Evolutionary conservation across 2,888 invertebrate species (phyloP), one percentile per base, ranked within the genome.

Genomic region (Stegana nigrithorax): DNA sequence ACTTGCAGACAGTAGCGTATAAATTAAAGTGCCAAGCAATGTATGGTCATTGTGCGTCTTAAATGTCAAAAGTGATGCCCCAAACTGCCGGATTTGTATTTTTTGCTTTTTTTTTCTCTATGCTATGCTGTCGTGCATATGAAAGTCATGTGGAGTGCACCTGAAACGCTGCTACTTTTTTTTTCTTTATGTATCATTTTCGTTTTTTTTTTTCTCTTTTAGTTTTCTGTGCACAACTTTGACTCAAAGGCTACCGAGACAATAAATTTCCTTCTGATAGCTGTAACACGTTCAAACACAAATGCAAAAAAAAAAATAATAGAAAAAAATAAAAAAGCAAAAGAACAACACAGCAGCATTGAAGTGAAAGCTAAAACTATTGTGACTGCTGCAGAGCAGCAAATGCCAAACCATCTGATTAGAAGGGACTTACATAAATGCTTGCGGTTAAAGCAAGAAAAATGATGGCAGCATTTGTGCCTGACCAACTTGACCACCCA

Each of bases 41-140:
- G 65, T 62, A 67, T 64, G 67, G 57, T 66, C 78, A 75, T 75
- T 75, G 80, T 79, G 70, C 80, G 70, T 76, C 75, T 76, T 76
- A 73, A 79, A 76, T 79, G 75, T 76, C 80, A 76, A 76, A 77
- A 65, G 80, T 76, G 80, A 75, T 69, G 75, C 78, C 73, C 69
- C 51, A 17, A 21, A 21, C 32, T 10, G 21, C 47, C 23, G n/a
- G 12, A 21, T 5, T 8, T 2, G 25, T n/a, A 23, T 47, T 47
- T 47, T 47, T 23, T 47, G n/a, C n/a, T n/a, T n/a, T n/a, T n/a
- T n/a, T n/a, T n/a, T n/a, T n/a, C n/a, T n/a, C n/a, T n/a, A n/a
- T n/a, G 23, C 25, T 17, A 44, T 17, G 29, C 58, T 57, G 42
- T 56, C 59, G 45, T 44, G 59, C 23, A 51, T 59, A 59, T 8